Evolutionary conservation across 2,797 vertebrate species (phyloP).

Genomic region (Oreortyx pictus): DNA sequence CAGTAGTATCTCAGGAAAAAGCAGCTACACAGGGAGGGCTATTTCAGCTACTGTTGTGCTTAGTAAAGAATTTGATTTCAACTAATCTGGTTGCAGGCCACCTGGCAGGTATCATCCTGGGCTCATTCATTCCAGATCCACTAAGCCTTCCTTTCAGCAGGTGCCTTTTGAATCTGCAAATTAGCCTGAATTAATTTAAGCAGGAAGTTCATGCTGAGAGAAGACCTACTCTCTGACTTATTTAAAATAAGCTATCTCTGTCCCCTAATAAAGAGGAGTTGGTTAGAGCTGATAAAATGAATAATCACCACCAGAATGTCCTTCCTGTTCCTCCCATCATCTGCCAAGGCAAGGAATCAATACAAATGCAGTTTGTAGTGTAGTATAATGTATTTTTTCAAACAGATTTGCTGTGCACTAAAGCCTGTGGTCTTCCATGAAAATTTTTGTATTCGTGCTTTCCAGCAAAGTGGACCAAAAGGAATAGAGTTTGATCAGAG

Average conservation of each 20-base stretch:
- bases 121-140: not conserved
- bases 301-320: not conserved
- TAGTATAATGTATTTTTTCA: not conserved
- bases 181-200: conserved; percentile 42
- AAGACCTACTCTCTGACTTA: not conserved
- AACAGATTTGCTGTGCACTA: not conserved
- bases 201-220: not conserved
- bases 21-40: not conserved
- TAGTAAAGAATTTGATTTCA: conserved; percentile 11
- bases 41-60: not conserved
- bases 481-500: not conserved
- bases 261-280: not conserved
- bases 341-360: not conserved
- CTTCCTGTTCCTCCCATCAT: not conserved
- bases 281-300: conserved; percentile 31
- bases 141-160: conserved; percentile 51
- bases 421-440: not conserved
- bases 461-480: not conserved
- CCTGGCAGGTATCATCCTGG: conserved; percentile 22
- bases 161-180: not conserved
- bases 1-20: not conserved
- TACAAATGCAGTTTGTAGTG: not conserved
- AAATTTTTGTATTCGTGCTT: not conserved
- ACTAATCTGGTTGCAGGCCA: conserved; percentile 38
- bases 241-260: conserved; percentile 8